A percentile compares a stretch with the other conserved stretches of the same genome.
Conservation (phyloP, 2,888 invertebrate species). For the Patella ulyssiponensis region DNA sequence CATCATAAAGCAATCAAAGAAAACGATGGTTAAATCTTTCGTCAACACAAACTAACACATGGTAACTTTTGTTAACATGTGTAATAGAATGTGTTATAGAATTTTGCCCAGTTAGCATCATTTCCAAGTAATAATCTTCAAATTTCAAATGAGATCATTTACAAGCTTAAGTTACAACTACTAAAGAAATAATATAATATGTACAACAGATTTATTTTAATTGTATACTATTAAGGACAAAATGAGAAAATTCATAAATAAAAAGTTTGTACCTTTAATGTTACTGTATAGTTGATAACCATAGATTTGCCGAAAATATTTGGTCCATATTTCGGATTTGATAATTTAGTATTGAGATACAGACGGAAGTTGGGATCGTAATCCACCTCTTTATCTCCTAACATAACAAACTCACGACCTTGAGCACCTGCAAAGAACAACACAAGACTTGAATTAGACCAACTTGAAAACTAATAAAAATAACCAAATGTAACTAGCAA, state of each 20-base stretch:
- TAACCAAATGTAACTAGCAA: not conserved
- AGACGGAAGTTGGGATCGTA: conserved; percentile 89
- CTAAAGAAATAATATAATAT: too few species aligned
- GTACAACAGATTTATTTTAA: too few species aligned
- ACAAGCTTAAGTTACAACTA: too few species aligned
- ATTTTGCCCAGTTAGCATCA: too few species aligned
- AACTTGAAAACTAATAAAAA: not conserved
- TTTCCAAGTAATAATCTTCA: too few species aligned
- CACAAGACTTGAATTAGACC: not conserved
- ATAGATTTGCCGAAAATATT: conserved; percentile 88
- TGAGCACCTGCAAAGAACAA: conserved; percentile 74
- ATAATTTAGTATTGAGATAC: conserved; percentile 90
- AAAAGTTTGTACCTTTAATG: conserved; percentile 77
- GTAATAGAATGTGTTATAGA: too few species aligned
- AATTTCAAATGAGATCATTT: too few species aligned
- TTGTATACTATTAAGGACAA: too few species aligned
- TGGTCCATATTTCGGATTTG: conserved; percentile 90
- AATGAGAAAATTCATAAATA: too few species aligned
- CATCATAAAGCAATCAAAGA: not conserved
- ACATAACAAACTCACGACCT: conserved; percentile 85
- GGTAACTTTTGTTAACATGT: too few species aligned
- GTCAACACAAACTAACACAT: too few species aligned
- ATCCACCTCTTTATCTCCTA: conserved; percentile 92
- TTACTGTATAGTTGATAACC: conserved; percentile 93
- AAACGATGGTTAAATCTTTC: not conserved